phyloP scores from a whole-genome alignment of 2,888 invertebrate genomes.

The Saturnia japonica region DNA sequence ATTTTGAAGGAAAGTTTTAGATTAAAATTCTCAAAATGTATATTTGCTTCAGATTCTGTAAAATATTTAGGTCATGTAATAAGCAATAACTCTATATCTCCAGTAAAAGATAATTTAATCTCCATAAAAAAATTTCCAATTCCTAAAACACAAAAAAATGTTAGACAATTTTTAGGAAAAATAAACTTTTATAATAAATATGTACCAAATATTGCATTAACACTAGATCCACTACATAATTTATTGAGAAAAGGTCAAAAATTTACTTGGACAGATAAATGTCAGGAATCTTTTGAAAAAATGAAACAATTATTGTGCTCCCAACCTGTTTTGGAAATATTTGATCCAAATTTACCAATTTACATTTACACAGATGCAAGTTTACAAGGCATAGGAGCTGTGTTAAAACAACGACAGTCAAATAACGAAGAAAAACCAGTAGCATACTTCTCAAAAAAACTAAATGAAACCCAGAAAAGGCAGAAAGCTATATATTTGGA shows the following conservation, averaged over 20 bases:
- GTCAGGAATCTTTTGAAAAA: conserved; percentile 24
- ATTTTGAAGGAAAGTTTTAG: conserved; percentile 34
- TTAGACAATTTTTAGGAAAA: conserved; percentile 36
- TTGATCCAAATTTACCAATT: conserved; percentile 20
- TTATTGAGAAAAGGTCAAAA: conserved; percentile 28
- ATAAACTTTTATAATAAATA: conserved; percentile 34
- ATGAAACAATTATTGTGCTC: conserved; percentile 23
- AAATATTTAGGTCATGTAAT: conserved; percentile 37
- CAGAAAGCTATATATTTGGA: conserved; percentile 7
- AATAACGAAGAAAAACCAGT: conserved; percentile 8
- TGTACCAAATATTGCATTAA: conserved; percentile 31
- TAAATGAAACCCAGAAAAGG: conserved; percentile 11
- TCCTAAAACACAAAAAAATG: conserved; percentile 30
- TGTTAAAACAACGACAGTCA: conserved; percentile 25
- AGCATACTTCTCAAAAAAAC: conserved; percentile 10
- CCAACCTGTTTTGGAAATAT: conserved; percentile 28
- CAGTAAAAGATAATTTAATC: conserved; percentile 38
- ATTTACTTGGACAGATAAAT: conserved; percentile 28
- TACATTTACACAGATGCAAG: conserved; percentile 28
- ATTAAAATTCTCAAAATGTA: conserved; percentile 31
- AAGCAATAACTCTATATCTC: conserved; percentile 18
- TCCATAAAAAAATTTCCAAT: conserved; percentile 32
- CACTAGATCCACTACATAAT: conserved; percentile 34
- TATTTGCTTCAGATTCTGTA: conserved; percentile 29
- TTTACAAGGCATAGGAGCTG: conserved; percentile 22